Base-by-base conservation (phyloP, 1,140 invertebrate genomes). In the Drepana arcuata region DNA sequence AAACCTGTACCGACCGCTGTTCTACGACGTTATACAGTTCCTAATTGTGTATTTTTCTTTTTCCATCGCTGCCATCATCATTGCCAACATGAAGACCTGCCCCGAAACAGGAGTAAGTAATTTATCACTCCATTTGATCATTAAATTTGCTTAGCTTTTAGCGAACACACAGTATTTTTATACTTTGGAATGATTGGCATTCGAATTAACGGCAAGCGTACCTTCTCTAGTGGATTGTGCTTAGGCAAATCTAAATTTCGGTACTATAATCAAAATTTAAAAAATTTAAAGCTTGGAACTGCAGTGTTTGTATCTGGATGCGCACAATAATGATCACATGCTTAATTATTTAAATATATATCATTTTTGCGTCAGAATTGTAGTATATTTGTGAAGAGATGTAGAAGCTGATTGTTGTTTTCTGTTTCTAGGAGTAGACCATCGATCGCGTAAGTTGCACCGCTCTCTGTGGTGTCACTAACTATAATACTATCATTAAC, bases 381-480 rank as follows among this genome's bases (percentile, higher is more conserved):
- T 58, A 55, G 60, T 47, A 60, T 41, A 50, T 40, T 26, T 64
- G 61, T 62, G 53, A 54, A 48, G 60, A 60, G 52, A 64, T 49
- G 66, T 78, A 74, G 73, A 70, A 66, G 73, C 73, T 81, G 73
- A 81, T 70, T 74, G 71, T 72, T 70, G 68, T 81, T 79, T 84
- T 80, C 81, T 83, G 74, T 85, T 85, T 85, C 75, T 85, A 85
- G 83, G 82, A 83, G 82, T 85, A 85, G 83, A 84, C 78, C 82
- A 52, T 84, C 83, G 68, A 81, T 85, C 74, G 72, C 74, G 83
- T 85, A 85, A 85, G 83, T 85, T 74, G 67, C 75, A 80, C 77
- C 77, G 75, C 75, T 80, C 64, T 70, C 70, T 74, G 64, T 79
- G 77, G 77, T 81, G 77, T 81, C 77, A 79, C 77, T 81, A 81